Base-by-base conservation (phyloP, 2,888 invertebrate genomes). In the Nymphalis c-album region DNA sequence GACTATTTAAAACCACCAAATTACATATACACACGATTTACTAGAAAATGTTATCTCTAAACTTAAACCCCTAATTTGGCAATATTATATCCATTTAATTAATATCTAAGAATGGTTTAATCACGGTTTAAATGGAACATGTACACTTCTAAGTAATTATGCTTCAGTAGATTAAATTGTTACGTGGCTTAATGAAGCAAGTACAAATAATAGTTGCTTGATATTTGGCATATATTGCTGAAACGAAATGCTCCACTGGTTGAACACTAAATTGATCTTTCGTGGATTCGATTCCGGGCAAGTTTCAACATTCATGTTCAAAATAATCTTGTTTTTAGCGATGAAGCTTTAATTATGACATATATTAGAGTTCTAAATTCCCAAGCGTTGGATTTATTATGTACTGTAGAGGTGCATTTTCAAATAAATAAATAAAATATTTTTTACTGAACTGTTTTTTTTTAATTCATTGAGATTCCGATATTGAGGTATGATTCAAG, bases 141-240 rank as follows among this genome's bases (percentile, higher is more conserved):
- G 60, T 70, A 62, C 64, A 55, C 47, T 55, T 64, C 64, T 50
- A 59, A 64, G 71, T 72, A 69, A 70, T 72, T 69, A 64, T 48
- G 72, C 62, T 65, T 63, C 65, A 70, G 59, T 58, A 57, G 48
- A 71, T 69, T 69, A 71, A 73, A 73, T 71, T 59, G 71, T 63
- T 65, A 60, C 45, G 67, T 51, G 67, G 68, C 68, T 64, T 72
- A 74, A 74, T 72, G 72, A 71, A 70, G 67, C 71, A 35, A 60
- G 68, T 63, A 65, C 60, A 69, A 71, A 73, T 68, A 72, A 48
- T 45, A 31, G 51, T 16, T 46, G 26, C 47, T 47, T n/a, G 66
- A 60, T 57, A 47, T 60, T 63, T 65, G 59, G 63, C 53, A 18
- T 26, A 22, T 13, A 40, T 40, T 13, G 13, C 0, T 13, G 13